Base-by-base conservation (phyloP, 2,888 invertebrate genomes). In the Leptinotarsa juncta region DNA sequence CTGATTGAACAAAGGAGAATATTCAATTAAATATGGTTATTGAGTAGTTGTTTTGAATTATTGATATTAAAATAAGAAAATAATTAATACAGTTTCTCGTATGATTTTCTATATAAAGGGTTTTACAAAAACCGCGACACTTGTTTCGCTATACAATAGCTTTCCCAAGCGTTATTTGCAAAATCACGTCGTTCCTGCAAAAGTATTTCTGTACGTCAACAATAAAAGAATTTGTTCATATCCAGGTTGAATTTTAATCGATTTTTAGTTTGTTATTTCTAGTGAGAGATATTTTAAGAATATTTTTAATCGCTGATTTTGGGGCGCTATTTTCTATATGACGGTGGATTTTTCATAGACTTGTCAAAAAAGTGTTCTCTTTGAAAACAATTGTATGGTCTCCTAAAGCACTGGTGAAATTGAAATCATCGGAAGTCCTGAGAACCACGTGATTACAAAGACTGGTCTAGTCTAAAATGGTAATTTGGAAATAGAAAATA, bases 321-420 rank as follows among this genome's bases (percentile, higher is more conserved):
- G 80, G 86, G 90, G 89, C 90, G 91, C 91, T 90, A 91, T 91
- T 90, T 91, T 90, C 90, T 90, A 89, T 88, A 83, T 87, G 90
- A 90, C 90, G 90, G 90, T 90, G 89, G 88, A 89, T 89, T 85
- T 86, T 85, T 83, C 83, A 81, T 80, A 79, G 77, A 84, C 82
- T 86, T 86, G 85, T 86, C 86, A 86, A 85, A 84, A 83, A 82
- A 79, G 79, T 78, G 78, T 77, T 78, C 78, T 72, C 74, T 78
- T 67, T 67, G 66, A 76, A 74, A 77, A 73, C 73, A 66, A 67
- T 75, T 75, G 51, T 62, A 72, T 71, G 72, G 72, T 74, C 67
- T 71, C 67, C 67, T 76, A 72, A 75, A 72, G 67, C 74, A 73
- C 73, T 76, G 67, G 57, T 77, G 77, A 67, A 71, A 60, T 62